These are phyloP conservation scores for Amphiprion clarkii DNA, from an alignment of 2,797 vertebrate genomes.

Conservation along the genomic window DNA sequence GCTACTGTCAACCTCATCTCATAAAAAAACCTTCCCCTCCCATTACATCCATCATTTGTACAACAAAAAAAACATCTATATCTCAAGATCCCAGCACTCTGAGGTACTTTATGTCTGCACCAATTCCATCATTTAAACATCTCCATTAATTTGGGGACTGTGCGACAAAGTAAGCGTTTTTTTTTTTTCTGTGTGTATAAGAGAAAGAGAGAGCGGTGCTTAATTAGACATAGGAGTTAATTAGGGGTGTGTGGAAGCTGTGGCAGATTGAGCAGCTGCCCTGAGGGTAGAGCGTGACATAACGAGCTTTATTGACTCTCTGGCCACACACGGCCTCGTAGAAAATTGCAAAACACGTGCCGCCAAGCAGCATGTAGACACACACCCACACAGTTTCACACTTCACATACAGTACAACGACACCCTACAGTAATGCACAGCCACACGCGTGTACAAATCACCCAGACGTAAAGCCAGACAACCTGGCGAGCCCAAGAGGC, in stretches of 20 bases:
- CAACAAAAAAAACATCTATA: conserved; percentile 26
- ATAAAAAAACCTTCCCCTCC: conserved; percentile 22
- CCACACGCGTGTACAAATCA: conserved; percentile 10
- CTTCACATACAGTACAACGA: neutral
- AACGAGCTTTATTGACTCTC: conserved; percentile 69
- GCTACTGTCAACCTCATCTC: conserved; percentile 29
- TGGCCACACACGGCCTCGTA: conserved; percentile 47
- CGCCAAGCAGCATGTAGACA: conserved; percentile 4
- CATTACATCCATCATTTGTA: conserved; percentile 35
- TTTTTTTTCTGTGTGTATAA: conserved; percentile 8
- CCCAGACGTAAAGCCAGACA: conserved; percentile 36
- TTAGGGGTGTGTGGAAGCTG: conserved; percentile 53
- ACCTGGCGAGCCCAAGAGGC: conserved; percentile 29
- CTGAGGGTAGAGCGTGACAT: conserved; percentile 40
- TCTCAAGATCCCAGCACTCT: conserved; percentile 18
- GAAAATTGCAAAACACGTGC: conserved; percentile 41
- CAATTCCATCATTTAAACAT: conserved; percentile 34
- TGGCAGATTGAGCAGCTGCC: conserved; percentile 66
- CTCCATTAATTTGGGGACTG: conserved; percentile 18
- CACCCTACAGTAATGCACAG: neutral
- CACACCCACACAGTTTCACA: neutral
- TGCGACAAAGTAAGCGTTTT: neutral
- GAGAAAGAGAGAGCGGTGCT: conserved; percentile 33
- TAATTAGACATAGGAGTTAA: conserved; percentile 73
- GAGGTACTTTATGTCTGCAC: conserved; percentile 12